These are phyloP conservation scores for Reticulitermes lucifugus DNA, from an alignment of 2,888 invertebrate genomes.

Conservation along the genomic window DNA sequence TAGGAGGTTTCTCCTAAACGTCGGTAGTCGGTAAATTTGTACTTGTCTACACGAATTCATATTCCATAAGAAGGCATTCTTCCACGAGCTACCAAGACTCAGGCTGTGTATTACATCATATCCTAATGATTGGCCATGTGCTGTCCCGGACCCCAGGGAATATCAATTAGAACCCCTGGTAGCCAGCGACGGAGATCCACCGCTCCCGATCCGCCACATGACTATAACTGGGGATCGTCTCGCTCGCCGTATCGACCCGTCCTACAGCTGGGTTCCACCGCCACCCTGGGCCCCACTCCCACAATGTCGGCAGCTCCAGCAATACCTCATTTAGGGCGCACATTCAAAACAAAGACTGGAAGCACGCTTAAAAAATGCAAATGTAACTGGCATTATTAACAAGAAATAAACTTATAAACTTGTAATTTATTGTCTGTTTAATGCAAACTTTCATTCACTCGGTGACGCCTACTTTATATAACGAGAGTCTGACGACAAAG, in stretches of 20 bases:
- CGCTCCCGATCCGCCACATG: background rate
- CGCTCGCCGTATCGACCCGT: slow-evolving; percentile 30
- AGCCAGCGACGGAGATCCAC: background rate
- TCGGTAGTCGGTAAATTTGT: too few species aligned
- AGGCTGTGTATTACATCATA: background rate
- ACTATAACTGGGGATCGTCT: slow-evolving; percentile 18
- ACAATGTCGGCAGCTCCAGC: background rate
- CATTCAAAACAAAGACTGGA: background rate
- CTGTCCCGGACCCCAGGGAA: background rate
- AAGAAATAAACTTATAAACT: too few species aligned
- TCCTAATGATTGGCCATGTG: background rate
- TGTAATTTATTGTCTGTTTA: too few species aligned
- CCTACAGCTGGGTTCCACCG: slow-evolving; percentile 21
- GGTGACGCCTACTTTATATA: too few species aligned
- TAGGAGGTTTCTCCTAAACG: too few species aligned
- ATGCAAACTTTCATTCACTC: too few species aligned
- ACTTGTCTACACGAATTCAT: too few species aligned
- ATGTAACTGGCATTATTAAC: too few species aligned
- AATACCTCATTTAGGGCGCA: background rate
- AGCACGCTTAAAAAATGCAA: too few species aligned
- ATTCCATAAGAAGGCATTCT: background rate
- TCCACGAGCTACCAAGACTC: background rate
- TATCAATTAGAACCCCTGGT: slow-evolving; percentile 15
- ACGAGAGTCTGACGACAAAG: too few species aligned
- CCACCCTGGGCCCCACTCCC: slow-evolving; percentile 27